Evolutionary conservation across 1,140 invertebrate species (phyloP).

Genomic region (Lasaia peninsularis): DNA sequence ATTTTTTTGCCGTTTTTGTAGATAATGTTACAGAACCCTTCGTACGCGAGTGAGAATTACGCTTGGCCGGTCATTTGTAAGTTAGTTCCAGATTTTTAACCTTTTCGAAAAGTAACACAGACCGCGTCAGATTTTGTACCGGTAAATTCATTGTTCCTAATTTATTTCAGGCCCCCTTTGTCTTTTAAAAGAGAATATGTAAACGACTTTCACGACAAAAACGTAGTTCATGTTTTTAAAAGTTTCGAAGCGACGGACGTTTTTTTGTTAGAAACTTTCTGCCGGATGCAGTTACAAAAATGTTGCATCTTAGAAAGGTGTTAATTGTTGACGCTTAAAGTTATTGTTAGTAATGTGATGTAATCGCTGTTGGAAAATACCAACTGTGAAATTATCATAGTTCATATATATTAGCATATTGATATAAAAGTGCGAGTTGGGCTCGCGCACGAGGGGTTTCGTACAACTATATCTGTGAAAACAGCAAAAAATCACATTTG

Average conservation of each 20-base stretch:
- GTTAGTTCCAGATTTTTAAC: neutral
- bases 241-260: conserved; percentile 5
- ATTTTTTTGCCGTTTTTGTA: too few relatives aligned
- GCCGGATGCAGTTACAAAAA: conserved; percentile 21
- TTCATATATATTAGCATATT: neutral
- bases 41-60: too few relatives aligned
- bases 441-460: too few relatives aligned
- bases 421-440: neutral
- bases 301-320: conserved; percentile 6
- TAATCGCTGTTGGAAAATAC: neutral
- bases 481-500: too few relatives aligned
- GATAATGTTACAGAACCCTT: too few relatives aligned
- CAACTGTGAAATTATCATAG: neutral
- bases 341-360: neutral
- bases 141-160: conserved; percentile 44
- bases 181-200: conserved; percentile 45
- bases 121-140: conserved; percentile 24
- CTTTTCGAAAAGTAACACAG: neutral
- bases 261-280: conserved; percentile 29
- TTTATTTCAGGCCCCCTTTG: conserved; percentile 47
- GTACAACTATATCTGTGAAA: too few relatives aligned
- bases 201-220: conserved; percentile 52
- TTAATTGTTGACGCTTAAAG: neutral
- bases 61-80: too few relatives aligned
- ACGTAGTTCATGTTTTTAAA: conserved; percentile 14